Base-by-base conservation (phyloP, 2,888 invertebrate genomes). In the Choristoneura rosaceana region DNA sequence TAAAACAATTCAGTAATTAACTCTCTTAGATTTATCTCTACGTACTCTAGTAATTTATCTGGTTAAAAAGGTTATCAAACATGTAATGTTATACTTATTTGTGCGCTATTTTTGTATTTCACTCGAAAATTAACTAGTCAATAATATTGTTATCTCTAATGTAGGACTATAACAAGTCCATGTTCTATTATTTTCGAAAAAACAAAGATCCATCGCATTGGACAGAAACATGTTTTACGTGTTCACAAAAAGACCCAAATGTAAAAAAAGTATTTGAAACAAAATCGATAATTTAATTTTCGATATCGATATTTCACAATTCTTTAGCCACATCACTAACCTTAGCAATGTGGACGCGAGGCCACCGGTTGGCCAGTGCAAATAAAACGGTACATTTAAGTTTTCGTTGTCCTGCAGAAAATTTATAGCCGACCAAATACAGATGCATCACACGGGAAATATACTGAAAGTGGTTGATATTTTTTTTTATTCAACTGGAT, bases 371-470 rank as follows among this genome's bases (percentile, higher is more conserved):
- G 79, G 78, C 76, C 76, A 73, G 70, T 76, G 82, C 82, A 87
- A 87, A 87, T 84, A 85, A 86, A 86, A 85, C 87, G 83, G 87
- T 25, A 25, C 12, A 34, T 65, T 38, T 65, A 47, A 43, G 43
- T 55, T 63, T 64, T 60, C 47, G 38, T 59, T 58, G 34, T 52
- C 55, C 14, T 58, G 59, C 25, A 38, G 38, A 45, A 58, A 67
- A 66, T n/a, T n/a, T 17, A 38, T 58, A 67, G 58, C 43, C 14
- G 50, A 10, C 4, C n/a, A 50, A 50, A 33, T 9, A 5, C 47
- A 64, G 64, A 64, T n/a, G 34, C 33, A 34, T 64, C 64, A 64
- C 25, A 50, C 14, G 7, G 14, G n/a, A n/a, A n/a, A 50, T n/a
- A 15, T 5, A 50, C n/a, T 50, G 34, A 8, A 38, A 4, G 38